phyloP scores from a whole-genome alignment of 2,888 invertebrate genomes.

The Mactromeris polynyma region DNA sequence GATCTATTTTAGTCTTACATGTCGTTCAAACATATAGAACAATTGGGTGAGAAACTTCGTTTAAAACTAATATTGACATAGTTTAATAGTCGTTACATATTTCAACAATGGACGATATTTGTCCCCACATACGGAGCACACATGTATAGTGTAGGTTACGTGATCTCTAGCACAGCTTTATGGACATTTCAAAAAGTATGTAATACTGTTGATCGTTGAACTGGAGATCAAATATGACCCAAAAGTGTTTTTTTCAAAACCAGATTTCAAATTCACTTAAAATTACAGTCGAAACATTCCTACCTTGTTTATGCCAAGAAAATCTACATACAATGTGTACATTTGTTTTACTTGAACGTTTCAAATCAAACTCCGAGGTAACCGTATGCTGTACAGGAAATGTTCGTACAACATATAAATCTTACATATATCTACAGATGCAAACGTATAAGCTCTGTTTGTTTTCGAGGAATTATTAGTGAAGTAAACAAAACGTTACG shows the following conservation, averaged over 20 bases:
- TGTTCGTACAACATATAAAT: too few relatives aligned
- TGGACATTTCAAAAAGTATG: background rate
- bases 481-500: too few relatives aligned
- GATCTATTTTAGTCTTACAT: background rate
- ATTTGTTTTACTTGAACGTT: too few relatives aligned
- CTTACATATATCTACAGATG: too few relatives aligned
- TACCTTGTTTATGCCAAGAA: background rate
- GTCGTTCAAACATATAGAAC: background rate
- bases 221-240: background rate
- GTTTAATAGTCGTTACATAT: background rate
- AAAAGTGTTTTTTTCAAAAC: background rate
- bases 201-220: background rate
- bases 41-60: background rate
- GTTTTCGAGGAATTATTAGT: too few relatives aligned
- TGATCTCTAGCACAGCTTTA: background rate
- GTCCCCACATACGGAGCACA: background rate
- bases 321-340: too few relatives aligned
- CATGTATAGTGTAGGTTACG: background rate
- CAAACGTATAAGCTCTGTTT: too few relatives aligned
- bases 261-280: background rate
- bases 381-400: too few relatives aligned
- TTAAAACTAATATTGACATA: constrained; percentile 6
- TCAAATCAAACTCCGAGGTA: too few relatives aligned
- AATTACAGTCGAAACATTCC: background rate
- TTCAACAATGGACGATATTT: background rate